Conservation (phyloP, 1,140 invertebrate genomes). For the Heliconius hewitsoni region DNA sequence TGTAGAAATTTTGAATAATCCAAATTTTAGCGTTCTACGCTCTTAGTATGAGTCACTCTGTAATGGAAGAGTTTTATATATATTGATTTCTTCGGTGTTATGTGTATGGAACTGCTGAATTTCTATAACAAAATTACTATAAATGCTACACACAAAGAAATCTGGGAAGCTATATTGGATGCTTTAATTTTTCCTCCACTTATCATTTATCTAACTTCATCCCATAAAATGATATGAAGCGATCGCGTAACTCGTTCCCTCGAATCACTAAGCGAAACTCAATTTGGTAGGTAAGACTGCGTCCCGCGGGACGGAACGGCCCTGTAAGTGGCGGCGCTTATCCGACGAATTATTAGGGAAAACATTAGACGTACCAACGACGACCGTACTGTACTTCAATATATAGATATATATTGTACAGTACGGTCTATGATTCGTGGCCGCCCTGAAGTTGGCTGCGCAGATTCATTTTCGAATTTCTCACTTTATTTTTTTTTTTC, state of each 20-base stretch:
- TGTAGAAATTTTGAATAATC: too few relatives aligned
- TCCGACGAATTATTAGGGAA: conserved; percentile 56
- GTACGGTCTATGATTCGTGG: too few relatives aligned
- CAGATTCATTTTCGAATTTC: too few relatives aligned
- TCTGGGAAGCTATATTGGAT: not conserved
- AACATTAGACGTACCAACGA: conserved; percentile 46
- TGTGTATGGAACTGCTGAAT: too few relatives aligned
- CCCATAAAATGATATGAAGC: conserved; percentile 21
- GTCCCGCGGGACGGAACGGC: conserved; percentile 47
- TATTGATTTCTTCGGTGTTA: too few relatives aligned
- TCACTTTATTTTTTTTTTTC: too few relatives aligned
- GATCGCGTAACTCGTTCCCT: conserved; percentile 53
- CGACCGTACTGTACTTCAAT: too few relatives aligned
- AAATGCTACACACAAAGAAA: not conserved
- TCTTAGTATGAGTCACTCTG: too few relatives aligned
- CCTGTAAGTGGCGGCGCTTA: conserved; percentile 50
- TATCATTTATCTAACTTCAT: not conserved
- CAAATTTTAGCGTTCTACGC: too few relatives aligned
- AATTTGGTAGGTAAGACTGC: conserved; percentile 55
- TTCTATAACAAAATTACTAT: too few relatives aligned
- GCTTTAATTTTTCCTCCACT: not conserved
- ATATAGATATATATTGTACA: conserved; percentile 27
- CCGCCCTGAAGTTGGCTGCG: too few relatives aligned
- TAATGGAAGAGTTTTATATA: too few relatives aligned
- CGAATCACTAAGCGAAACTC: conserved; percentile 64